phyloP scores from a whole-genome alignment of 1,140 invertebrate genomes.

The Drosophila nasuta region DNA sequence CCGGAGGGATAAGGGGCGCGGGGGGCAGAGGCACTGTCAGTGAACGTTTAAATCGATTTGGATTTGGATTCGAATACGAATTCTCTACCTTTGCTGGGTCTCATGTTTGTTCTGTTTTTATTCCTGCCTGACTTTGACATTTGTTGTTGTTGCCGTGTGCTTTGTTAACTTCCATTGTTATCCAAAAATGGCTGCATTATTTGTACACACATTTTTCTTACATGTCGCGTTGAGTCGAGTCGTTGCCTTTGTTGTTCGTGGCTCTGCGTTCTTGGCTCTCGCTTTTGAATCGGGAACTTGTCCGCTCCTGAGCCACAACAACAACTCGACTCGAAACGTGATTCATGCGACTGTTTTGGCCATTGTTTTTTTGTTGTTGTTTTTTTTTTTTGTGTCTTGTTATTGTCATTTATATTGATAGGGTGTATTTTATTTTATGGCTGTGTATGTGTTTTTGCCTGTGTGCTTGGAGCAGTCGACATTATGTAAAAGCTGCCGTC shows the following conservation, averaged over 20 bases:
- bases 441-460: slow-evolving; percentile 12
- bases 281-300: slow-evolving; percentile 38
- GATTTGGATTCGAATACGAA: slow-evolving; percentile 49
- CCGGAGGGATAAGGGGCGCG: not conserved
- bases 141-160: slow-evolving; percentile 49
- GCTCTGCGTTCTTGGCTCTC: slow-evolving; percentile 11
- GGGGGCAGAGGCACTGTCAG: slow-evolving; percentile 36
- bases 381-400: slow-evolving; percentile 24
- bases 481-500: slow-evolving; percentile 57
- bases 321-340: slow-evolving; percentile 57
- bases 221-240: slow-evolving; percentile 18
- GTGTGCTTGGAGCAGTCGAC: slow-evolving; percentile 15
- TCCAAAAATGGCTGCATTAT: slow-evolving; percentile 83
- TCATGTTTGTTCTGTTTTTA: slow-evolving; percentile 49
- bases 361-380: slow-evolving; percentile 20
- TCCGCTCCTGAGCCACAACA: slow-evolving; percentile 25
- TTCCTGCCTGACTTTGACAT: slow-evolving; percentile 12
- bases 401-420: slow-evolving; percentile 78
- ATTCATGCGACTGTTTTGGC: slow-evolving; percentile 65
- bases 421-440: slow-evolving; percentile 79
- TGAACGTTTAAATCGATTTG: slow-evolving; percentile 76
- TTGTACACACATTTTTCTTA: slow-evolving; percentile 72
- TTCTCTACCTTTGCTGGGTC: slow-evolving; percentile 64
- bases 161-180: slow-evolving; percentile 78
- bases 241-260: slow-evolving; percentile 25